Conservation (phyloP, 2,797 vertebrate genomes). For the Dicrostonyx torquatus region DNA sequence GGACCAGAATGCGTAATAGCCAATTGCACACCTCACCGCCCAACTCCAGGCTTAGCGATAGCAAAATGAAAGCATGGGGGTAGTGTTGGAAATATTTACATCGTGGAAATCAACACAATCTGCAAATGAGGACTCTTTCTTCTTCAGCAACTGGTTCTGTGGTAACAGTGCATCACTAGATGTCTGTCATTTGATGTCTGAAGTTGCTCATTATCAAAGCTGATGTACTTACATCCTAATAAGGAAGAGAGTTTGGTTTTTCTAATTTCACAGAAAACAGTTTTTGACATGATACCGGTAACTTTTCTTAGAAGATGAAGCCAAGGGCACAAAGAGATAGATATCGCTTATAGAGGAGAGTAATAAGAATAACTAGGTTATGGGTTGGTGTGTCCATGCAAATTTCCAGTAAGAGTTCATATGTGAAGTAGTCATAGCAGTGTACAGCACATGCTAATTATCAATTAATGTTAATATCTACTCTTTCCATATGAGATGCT, state of each 20-base stretch:
- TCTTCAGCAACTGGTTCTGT: neutral
- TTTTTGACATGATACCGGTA: neutral
- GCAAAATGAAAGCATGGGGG: neutral
- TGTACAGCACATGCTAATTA: neutral
- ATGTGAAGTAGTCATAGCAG: neutral
- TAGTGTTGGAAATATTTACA: neutral
- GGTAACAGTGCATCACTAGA: neutral
- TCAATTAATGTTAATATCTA: neutral
- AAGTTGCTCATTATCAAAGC: neutral
- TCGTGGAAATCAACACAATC: neutral
- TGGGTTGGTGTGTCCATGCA: neutral
- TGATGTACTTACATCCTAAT: neutral
- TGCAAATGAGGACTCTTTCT: neutral
- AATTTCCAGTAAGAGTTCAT: neutral
- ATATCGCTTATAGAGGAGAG: neutral
- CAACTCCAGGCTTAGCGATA: neutral
- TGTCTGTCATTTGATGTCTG: neutral
- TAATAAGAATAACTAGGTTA: neutral
- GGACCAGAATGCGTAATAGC: neutral
- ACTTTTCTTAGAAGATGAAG: slow-evolving; percentile 29
- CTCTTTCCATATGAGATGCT: neutral
- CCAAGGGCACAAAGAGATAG: neutral
- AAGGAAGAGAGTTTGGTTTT: neutral
- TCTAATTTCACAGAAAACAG: neutral
- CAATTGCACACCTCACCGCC: neutral